Base-by-base conservation (phyloP, 1,140 invertebrate genomes). In the Macrobrachium nipponense region DNA sequence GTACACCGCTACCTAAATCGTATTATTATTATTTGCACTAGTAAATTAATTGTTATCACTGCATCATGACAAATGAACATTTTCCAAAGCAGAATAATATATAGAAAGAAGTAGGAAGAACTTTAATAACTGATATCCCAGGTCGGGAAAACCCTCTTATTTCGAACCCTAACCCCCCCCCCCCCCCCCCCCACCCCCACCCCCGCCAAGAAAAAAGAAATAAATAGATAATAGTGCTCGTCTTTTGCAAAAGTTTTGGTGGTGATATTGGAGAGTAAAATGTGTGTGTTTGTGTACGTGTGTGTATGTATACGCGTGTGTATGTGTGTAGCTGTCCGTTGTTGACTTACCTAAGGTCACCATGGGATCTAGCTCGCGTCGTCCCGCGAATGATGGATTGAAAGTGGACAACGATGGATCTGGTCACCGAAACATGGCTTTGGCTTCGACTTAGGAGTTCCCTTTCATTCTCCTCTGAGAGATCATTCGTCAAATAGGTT, bases 271-370 rank as follows among this genome's bases (percentile, higher is more conserved):
- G 66, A 44, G 83, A 80, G 64, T 62, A 86, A 86, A 86, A 86
- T 80, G 83, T 86, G 83, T 86, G 5, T 51, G 12, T 51, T 2
- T 51, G 51, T 51, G 51, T 12, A 0, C 5, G 51, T 12, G 8
- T 12, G 5, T 6, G 51, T 51, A 77, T 79, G 76, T 86, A 68
- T 36, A 4, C 4, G 5, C 5, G 51, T 12, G 51, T 12, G 8
- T 12, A 7, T 51, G 51, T 51, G 83, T 79, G 76, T 86, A 68
- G 83, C 77, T 86, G 83, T 86, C 83, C 72, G 12, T 76, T 80
- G 76, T 80, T 86, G 83, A 86, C 83, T 86, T 86, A 86, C 83
- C 77, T 86, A 86, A 86, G 83, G 83, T 86, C 83, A 86, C 83
- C 76, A 64, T 20, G 83, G 83, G 83, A 86, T 86, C 83, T 72